phyloP scores from a whole-genome alignment of 2,888 invertebrate species.

The Oxycera nigricornis region DNA sequence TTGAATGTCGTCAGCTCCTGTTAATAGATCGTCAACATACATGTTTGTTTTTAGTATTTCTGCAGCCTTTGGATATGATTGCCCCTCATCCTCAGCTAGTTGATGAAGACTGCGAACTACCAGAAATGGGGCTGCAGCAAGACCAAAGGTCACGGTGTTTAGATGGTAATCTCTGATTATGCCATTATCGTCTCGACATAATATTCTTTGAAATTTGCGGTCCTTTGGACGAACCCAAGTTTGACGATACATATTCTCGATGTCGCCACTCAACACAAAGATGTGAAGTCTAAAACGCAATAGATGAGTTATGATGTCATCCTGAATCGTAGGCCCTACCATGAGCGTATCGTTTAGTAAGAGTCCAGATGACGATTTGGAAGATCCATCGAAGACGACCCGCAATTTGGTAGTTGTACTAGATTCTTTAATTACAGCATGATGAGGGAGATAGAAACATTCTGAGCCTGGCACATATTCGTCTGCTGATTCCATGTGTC shows the following conservation, averaged over 20 bases:
- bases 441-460: slow-evolving; percentile 9
- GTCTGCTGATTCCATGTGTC: slow-evolving; percentile 47
- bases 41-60: background rate
- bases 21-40: background rate
- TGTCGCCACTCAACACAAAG: background rate
- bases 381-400: slow-evolving; percentile 1
- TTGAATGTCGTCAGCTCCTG: background rate
- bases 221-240: background rate
- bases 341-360: background rate
- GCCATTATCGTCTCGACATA: slow-evolving; percentile 26
- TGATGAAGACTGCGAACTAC: slow-evolving; percentile 31
- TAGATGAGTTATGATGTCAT: background rate
- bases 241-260: slow-evolving; percentile 26
- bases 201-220: slow-evolving; percentile 9
- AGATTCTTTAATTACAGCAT: background rate
- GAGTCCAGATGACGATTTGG: background rate
- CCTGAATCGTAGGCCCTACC: slow-evolving; percentile 14
- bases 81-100: slow-evolving; percentile 45
- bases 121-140: slow-evolving; percentile 17
- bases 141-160: slow-evolving; percentile 36
- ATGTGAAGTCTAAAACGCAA: background rate
- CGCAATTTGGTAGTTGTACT: background rate
- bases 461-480: background rate
- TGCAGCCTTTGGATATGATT: slow-evolving; percentile 20
- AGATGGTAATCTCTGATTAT: slow-evolving; percentile 24